A percentile compares a stretch with the other conserved stretches of the same genome.
These are phyloP conservation scores for Melanerpes formicivorus DNA, from an alignment of 2,113 vertebrate genomes.

Conservation along the genomic window DNA sequence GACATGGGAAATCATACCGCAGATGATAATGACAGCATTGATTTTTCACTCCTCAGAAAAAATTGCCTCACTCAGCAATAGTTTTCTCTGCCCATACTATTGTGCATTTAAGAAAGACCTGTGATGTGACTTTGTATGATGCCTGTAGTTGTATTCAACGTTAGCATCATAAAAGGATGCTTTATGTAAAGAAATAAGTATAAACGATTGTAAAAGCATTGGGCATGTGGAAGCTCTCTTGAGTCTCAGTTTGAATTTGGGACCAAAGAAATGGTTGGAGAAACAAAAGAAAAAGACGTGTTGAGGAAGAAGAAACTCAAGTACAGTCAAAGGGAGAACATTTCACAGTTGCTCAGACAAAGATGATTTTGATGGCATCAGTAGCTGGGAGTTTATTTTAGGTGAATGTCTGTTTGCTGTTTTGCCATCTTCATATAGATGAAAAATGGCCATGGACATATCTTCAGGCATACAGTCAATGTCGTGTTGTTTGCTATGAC, in stretches of 20 bases:
- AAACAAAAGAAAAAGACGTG: neutral
- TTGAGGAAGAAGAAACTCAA: neutral
- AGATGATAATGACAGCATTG: neutral
- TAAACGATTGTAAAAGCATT: neutral
- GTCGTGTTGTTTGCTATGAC: neutral
- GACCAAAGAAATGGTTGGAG: neutral
- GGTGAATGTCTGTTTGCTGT: neutral
- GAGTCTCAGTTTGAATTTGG: neutral
- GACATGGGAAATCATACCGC: neutral
- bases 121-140: fast-evolving
- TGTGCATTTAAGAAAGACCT: neutral
- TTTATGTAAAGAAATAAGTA: neutral
- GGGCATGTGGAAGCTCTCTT: neutral
- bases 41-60: neutral
- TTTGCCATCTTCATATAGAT: neutral
- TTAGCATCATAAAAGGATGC: neutral
- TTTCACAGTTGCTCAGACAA: neutral
- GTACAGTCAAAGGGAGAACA: neutral
- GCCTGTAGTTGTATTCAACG: neutral
- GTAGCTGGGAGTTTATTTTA: neutral
- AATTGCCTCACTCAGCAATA: neutral
- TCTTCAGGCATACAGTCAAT: neutral
- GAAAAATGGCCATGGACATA: neutral
- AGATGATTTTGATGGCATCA: neutral
- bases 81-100: neutral